Conservation (phyloP, 37 sponge, comb jelly and placozoan species). For the Oopsacas minuta region DNA sequence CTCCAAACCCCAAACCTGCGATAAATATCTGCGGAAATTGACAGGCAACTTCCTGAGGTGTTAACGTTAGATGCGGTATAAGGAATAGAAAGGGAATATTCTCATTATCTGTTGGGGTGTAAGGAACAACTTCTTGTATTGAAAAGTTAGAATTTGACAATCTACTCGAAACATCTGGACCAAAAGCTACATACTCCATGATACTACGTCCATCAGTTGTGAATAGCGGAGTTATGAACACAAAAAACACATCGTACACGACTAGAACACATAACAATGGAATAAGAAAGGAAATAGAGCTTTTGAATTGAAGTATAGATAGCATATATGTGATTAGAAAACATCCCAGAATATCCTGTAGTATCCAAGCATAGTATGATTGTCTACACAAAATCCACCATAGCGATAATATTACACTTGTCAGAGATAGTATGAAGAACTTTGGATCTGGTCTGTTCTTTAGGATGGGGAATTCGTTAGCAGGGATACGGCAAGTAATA, state of each 20-base stretch:
- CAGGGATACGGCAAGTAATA: constrained; percentile 30
- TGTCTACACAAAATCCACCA: constrained; percentile 68
- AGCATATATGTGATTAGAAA: background rate
- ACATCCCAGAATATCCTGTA: constrained; percentile 5
- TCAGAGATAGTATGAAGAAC: constrained; percentile 39
- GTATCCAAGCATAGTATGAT: constrained; percentile 29
- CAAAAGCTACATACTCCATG: constrained; percentile 33
- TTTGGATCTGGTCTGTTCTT: constrained; percentile 47
- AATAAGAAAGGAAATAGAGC: background rate
- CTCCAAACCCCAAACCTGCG: constrained; percentile 50
- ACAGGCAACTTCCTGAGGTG: background rate
- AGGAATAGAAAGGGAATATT: constrained; percentile 25
- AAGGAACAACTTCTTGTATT: constrained; percentile 13
- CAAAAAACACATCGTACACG: constrained; percentile 80
- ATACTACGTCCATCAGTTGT: constrained; percentile 38
- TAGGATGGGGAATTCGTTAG: constrained; percentile 35
- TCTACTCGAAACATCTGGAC: background rate
- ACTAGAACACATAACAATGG: constrained; percentile 30
- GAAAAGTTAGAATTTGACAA: background rate
- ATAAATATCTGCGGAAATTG: background rate
- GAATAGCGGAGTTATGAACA: constrained; percentile 75
- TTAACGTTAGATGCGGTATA: constrained; percentile 20
- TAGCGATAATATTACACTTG: constrained; percentile 32
- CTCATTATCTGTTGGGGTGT: background rate
- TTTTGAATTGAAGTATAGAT: background rate